Percentiles rank a stretch among this genome's conserved stretches.
These are phyloP conservation scores for Triplophysa tibetana DNA, from an alignment of 2,113 vertebrate genomes.

Conservation along the genomic window DNA sequence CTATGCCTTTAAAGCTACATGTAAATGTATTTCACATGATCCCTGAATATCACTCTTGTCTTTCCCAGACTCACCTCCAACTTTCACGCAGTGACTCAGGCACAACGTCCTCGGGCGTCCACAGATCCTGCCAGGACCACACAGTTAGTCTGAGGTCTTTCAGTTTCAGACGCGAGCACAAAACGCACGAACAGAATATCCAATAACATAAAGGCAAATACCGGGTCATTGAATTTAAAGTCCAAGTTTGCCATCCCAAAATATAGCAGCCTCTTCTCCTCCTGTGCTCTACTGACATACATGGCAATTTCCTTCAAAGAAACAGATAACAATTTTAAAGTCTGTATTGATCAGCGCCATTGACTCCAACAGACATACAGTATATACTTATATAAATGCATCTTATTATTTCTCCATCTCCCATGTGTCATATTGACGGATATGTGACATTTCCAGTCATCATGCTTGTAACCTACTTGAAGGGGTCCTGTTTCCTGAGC, in stretches of 20 bases:
- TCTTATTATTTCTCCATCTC: slow-evolving; percentile 7
- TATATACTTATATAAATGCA: slow-evolving; percentile 15
- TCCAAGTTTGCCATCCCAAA: slow-evolving; percentile 87
- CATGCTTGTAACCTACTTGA: slow-evolving; percentile 72
- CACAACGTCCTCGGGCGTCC: slow-evolving; percentile 88
- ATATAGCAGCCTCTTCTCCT: slow-evolving; percentile 91
- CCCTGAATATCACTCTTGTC: background rate
- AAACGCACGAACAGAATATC: background rate
- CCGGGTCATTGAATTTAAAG: slow-evolving; percentile 85
- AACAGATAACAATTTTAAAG: slow-evolving; percentile 17
- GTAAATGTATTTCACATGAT: background rate
- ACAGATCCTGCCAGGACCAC: slow-evolving; percentile 79
- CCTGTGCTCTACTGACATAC: slow-evolving; percentile 81
- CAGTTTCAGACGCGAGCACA: background rate
- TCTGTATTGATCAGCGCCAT: background rate
- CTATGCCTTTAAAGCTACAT: too few species aligned
- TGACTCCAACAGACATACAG: background rate
- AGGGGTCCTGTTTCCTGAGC: slow-evolving; percentile 62
- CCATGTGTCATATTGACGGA: background rate
- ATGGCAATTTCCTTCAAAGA: slow-evolving; percentile 77
- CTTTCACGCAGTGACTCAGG: slow-evolving; percentile 75
- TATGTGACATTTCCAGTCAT: background rate
- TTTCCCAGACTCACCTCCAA: slow-evolving; percentile 67
- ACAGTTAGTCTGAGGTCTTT: background rate
- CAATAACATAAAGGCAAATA: slow-evolving; percentile 60